Conservation (phyloP, 2,888 invertebrate species). For the Oligia strigilis region DNA sequence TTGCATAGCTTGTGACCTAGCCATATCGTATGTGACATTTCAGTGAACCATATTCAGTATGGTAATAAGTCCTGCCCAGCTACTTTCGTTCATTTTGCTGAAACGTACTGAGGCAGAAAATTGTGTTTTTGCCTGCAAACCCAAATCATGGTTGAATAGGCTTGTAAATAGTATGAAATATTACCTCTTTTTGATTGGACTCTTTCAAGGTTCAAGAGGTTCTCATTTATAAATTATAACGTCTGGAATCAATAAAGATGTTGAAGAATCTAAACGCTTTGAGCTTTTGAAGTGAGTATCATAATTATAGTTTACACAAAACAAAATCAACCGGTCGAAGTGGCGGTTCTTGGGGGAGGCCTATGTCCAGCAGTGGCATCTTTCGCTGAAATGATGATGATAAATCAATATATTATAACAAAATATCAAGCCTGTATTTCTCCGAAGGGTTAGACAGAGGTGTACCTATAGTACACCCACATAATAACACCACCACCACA, state of each 20-base stretch:
- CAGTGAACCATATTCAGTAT: slow-evolving; percentile 46
- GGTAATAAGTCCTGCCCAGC: slow-evolving; percentile 50
- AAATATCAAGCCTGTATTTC: background rate
- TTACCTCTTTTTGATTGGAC: slow-evolving; percentile 33
- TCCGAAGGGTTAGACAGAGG: no score
- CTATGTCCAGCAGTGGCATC: background rate
- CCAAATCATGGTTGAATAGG: slow-evolving; percentile 31
- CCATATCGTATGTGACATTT: slow-evolving; percentile 54
- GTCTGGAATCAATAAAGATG: slow-evolving; percentile 15
- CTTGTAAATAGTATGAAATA: slow-evolving; percentile 40
- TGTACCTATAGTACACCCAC: background rate
- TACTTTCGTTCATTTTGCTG: slow-evolving; percentile 49
- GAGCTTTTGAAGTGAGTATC: background rate
- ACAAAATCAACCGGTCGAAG: no score
- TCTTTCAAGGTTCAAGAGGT: slow-evolving; percentile 7
- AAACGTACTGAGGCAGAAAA: slow-evolving; percentile 57
- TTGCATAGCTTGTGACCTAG: slow-evolving; percentile 27
- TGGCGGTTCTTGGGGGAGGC: background rate
- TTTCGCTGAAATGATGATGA: background rate
- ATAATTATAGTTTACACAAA: background rate
- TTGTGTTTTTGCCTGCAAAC: slow-evolving; percentile 50
- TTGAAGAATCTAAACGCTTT: background rate
- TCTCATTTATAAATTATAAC: slow-evolving; percentile 15
- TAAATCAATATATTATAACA: no score
- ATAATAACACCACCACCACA: background rate